These are phyloP conservation scores for Steinernema carpocapsae DNA, from an alignment of 2,888 invertebrate genomes.

Conservation along the genomic window DNA sequence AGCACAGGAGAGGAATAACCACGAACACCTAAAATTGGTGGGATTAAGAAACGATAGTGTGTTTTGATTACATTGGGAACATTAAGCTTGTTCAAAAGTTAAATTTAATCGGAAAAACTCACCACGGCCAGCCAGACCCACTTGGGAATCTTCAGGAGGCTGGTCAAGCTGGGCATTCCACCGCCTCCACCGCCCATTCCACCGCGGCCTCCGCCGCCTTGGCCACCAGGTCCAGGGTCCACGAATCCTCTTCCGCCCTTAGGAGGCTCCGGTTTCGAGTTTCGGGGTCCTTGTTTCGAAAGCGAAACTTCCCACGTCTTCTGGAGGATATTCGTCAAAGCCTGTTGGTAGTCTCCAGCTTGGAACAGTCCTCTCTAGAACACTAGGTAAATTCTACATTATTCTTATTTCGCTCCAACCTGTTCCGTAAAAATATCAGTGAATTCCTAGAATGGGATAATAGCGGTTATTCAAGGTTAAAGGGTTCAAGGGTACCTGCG, in stretches of 20 bases:
- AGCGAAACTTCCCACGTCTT: conserved; percentile 56
- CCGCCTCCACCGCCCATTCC: conserved; percentile 35
- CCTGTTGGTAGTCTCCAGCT: conserved; percentile 54
- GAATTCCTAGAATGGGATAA: background rate
- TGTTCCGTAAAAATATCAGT: conserved; percentile 37
- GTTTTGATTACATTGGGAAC: too few relatives aligned
- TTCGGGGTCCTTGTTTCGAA: conserved; percentile 53
- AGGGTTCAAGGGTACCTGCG: conserved; percentile 45
- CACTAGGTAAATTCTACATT: too few relatives aligned
- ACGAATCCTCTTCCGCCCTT: conserved; percentile 41
- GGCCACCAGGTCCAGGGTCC: conserved; percentile 35
- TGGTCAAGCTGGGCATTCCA: conserved; percentile 36
- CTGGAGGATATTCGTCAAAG: conserved; percentile 58
- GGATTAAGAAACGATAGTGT: too few relatives aligned
- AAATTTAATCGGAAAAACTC: too few relatives aligned
- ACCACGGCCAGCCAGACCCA: conserved; percentile 52
- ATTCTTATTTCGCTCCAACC: too few relatives aligned
- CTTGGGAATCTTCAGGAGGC: conserved; percentile 42
- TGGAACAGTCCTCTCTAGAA: conserved; percentile 57
- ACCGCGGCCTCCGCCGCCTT: conserved; percentile 36
- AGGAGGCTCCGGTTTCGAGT: conserved; percentile 6
- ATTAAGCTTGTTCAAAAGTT: too few relatives aligned
- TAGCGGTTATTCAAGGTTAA: background rate
- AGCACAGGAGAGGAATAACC: conserved; percentile 61
- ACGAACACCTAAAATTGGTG: too few relatives aligned